phyloP scores from a whole-genome alignment of 2,888 invertebrate species.

The Eristalis intricaria region DNA sequence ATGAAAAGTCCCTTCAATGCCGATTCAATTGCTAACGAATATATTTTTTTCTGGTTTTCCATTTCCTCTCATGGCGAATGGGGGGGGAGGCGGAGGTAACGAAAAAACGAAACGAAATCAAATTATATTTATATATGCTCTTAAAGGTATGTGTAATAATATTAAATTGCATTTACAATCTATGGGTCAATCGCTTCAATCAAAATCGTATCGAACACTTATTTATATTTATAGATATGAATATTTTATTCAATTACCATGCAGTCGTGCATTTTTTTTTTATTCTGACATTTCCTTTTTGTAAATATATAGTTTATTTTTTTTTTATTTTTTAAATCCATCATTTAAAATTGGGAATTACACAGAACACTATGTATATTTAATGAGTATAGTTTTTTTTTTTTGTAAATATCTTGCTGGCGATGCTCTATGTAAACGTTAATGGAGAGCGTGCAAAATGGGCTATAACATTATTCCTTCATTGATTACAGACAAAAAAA shows the following conservation, averaged over 20 bases:
- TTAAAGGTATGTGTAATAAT: slow-evolving; percentile 49
- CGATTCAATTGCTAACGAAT: slow-evolving; percentile 17
- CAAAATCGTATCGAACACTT: slow-evolving; percentile 61
- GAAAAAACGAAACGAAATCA: slow-evolving; percentile 12
- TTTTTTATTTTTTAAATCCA: slow-evolving; percentile 34
- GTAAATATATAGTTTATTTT: slow-evolving; percentile 16
- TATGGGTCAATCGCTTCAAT: slow-evolving; percentile 62
- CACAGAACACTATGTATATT: slow-evolving; percentile 58
- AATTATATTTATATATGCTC: slow-evolving; percentile 33
- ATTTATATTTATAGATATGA: slow-evolving; percentile 51
- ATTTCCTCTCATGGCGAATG: slow-evolving; percentile 9
- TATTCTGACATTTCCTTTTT: slow-evolving; percentile 20
- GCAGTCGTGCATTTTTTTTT: slow-evolving; percentile 62
- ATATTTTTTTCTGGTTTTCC: slow-evolving; percentile 19
- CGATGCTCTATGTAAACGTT: slow-evolving; percentile 63
- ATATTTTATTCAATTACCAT: slow-evolving; percentile 68
- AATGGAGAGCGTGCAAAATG: slow-evolving; percentile 71
- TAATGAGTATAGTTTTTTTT: slow-evolving; percentile 15
- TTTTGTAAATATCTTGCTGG: slow-evolving; percentile 58
- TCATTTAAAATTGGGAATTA: slow-evolving; percentile 60
- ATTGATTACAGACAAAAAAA: slow-evolving; percentile 63
- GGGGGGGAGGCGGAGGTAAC: slow-evolving; percentile 21
- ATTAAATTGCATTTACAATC: slow-evolving; percentile 63
- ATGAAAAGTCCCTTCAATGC: slow-evolving; percentile 21
- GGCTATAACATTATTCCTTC: slow-evolving; percentile 66